These are phyloP conservation scores for Coelopa frigida DNA, from an alignment of 1,140 invertebrate genomes.

Conservation along the genomic window DNA sequence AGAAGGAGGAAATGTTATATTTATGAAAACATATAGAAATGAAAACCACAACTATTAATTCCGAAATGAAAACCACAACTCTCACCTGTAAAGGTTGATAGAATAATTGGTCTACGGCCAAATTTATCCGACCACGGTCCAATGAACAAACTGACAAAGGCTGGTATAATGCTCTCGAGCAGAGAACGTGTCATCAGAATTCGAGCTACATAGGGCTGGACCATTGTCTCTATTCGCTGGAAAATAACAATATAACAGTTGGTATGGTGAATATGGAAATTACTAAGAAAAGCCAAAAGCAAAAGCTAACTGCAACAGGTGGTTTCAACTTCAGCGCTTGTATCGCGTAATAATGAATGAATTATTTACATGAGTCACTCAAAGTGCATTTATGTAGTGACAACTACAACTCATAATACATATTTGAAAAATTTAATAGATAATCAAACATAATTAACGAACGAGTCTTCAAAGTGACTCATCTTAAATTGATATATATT, in stretches of 20 bases:
- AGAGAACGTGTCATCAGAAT: constrained; percentile 53
- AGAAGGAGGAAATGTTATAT: neutral
- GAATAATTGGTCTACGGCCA: constrained; percentile 59
- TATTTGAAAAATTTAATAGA: too few species aligned
- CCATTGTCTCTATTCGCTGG: constrained; percentile 49
- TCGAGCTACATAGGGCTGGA: constrained; percentile 55
- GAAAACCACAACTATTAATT: neutral
- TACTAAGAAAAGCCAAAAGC: constrained; percentile 3
- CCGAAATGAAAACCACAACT: neutral
- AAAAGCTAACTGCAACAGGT: neutral
- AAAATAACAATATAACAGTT: constrained; percentile 1
- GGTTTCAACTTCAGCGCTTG: too few species aligned
- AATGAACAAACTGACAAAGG: constrained; percentile 57
- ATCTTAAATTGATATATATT: too few species aligned
- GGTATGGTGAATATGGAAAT: neutral
- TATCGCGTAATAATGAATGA: neutral
- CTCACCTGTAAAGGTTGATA: constrained; percentile 50
- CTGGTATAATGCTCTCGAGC: constrained; percentile 55
- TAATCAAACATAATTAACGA: too few species aligned
- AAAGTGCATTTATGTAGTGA: too few species aligned
- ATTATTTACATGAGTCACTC: too few species aligned
- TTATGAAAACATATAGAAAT: neutral
- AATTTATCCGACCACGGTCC: constrained; percentile 67
- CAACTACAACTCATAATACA: too few species aligned
- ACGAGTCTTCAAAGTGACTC: too few species aligned